Evolutionary conservation across 2,797 vertebrate species (phyloP).

Genomic region (Meriones psammophilus): DNA sequence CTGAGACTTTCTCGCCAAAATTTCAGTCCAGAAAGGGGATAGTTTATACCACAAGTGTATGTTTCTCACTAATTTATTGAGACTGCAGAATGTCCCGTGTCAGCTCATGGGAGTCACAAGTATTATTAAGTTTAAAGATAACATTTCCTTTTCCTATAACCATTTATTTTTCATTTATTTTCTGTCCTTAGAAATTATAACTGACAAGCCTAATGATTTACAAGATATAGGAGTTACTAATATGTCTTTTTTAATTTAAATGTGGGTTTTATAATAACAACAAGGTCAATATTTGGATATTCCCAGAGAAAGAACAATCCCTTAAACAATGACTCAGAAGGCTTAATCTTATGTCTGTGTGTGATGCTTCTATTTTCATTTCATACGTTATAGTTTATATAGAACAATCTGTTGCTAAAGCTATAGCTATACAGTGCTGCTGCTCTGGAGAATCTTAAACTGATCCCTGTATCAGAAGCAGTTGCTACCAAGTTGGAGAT

Average conservation of each 20-base stretch:
- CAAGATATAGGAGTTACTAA: background rate
- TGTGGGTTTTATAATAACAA: background rate
- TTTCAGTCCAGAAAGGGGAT: background rate
- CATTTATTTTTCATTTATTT: background rate
- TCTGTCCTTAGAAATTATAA: background rate
- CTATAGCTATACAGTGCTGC: conserved; percentile 58
- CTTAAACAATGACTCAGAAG: conserved; percentile 34
- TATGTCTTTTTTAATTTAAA: background rate
- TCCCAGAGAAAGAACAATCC: conserved; percentile 18
- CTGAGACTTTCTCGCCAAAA: background rate
- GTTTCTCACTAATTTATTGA: background rate
- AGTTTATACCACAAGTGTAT: background rate
- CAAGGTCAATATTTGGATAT: background rate
- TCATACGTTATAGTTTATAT: background rate
- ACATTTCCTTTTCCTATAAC: conserved; percentile 42
- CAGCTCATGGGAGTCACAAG: background rate
- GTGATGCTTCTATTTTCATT: background rate
- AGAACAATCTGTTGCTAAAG: conserved; percentile 68
- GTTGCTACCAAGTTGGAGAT: background rate
- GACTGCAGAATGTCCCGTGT: background rate
- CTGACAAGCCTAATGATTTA: background rate
- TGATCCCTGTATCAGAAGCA: background rate
- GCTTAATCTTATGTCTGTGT: background rate
- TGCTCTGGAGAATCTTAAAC: background rate
- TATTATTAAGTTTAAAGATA: background rate